Conservation (phyloP, 37 sponge, comb jelly and placozoan genomes). For the Chondrosia reniformis region DNA sequence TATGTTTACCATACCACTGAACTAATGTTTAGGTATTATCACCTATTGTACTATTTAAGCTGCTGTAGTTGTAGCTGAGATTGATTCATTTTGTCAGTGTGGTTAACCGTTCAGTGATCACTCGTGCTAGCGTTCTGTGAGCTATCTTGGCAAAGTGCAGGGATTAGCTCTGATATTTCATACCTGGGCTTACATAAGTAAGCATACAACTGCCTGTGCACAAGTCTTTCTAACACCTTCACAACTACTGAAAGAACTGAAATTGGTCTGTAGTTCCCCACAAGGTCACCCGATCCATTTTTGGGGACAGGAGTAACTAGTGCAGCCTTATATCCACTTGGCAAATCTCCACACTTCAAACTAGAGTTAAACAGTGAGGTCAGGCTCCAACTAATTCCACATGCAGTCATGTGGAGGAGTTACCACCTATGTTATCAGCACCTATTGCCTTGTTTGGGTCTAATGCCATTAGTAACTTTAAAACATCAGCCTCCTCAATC, state of each 20-base stretch:
- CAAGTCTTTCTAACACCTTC: slow-evolving; percentile 9
- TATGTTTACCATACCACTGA: no score
- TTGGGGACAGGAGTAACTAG: background rate
- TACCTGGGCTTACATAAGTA: no score
- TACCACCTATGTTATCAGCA: background rate
- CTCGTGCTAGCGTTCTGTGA: no score
- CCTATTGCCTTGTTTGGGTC: slow-evolving; percentile 23
- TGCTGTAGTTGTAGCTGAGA: no score
- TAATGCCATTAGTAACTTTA: background rate
- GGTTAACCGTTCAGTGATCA: no score
- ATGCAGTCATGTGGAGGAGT: background rate
- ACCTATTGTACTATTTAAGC: no score
- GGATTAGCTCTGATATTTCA: no score
- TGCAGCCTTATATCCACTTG: background rate
- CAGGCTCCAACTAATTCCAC: background rate
- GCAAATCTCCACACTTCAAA: background rate
- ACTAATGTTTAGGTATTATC: no score
- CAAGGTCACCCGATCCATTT: background rate
- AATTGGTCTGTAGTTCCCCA: slow-evolving; percentile 24
- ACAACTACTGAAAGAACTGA: slow-evolving; percentile 13
- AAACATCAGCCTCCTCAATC: slow-evolving; percentile 24
- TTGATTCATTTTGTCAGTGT: no score
- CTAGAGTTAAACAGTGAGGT: slow-evolving; percentile 2
- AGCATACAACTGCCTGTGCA: slow-evolving; percentile 16
- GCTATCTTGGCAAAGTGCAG: no score